Conservation (phyloP, 2,888 invertebrate species). For the Heliconius erato region DNA sequence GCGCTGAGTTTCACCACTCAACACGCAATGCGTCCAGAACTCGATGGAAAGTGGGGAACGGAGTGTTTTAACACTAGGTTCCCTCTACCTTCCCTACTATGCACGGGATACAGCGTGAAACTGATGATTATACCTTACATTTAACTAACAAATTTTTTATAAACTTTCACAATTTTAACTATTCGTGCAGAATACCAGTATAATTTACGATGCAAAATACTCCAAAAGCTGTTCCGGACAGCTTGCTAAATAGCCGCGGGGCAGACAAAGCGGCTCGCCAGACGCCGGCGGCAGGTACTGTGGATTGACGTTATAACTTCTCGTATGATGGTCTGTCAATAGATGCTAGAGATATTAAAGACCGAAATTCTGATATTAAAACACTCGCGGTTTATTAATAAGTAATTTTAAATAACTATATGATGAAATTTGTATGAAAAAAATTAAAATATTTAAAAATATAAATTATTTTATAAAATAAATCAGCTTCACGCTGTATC, state of each 20-base stretch:
- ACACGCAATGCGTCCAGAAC: too few relatives aligned
- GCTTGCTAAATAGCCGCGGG: conserved; percentile 26
- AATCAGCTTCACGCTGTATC: too few relatives aligned
- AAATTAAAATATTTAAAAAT: too few relatives aligned
- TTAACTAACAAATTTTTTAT: not conserved
- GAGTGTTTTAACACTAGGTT: too few relatives aligned
- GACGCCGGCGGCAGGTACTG: conserved; percentile 16
- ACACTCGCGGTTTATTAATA: not conserved
- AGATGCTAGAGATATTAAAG: not conserved
- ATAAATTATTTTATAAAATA: too few relatives aligned
- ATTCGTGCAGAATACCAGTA: not conserved
- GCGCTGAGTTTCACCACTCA: too few relatives aligned
- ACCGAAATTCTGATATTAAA: not conserved
- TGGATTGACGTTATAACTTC: conserved; percentile 25
- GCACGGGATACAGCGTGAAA: too few relatives aligned
- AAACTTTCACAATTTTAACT: not conserved
- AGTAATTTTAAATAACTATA: too few relatives aligned
- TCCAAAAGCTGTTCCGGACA: conserved; percentile 27
- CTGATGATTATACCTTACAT: not conserved
- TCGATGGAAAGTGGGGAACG: too few relatives aligned
- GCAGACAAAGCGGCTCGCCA: conserved; percentile 22
- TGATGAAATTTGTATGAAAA: too few relatives aligned
- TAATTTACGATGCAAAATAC: conserved; percentile 8
- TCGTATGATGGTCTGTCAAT: conserved; percentile 26
- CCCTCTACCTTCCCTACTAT: too few relatives aligned